These are phyloP conservation scores for Drosophila colorata DNA, from an alignment of 2,888 invertebrate species.

Conservation along the genomic window DNA sequence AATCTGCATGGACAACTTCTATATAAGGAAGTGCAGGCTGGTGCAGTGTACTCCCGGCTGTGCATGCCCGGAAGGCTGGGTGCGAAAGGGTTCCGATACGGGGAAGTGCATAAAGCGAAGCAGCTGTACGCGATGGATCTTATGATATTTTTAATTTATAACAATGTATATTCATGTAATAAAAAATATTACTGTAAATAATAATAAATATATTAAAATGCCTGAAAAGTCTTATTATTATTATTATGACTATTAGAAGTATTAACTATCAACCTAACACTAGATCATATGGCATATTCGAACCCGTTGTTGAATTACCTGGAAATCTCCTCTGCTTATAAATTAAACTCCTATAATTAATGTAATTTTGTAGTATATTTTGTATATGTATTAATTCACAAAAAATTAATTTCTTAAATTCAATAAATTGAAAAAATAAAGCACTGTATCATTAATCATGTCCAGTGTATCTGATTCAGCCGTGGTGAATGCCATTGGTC, in stretches of 20 bases:
- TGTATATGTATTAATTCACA: slow-evolving; percentile 22
- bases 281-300: too few relatives aligned
- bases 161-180: too few relatives aligned
- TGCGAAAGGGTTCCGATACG: slow-evolving; percentile 10
- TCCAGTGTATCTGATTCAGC: slow-evolving; percentile 16
- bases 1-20: slow-evolving; percentile 16
- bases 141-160: slow-evolving; percentile 8
- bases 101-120: slow-evolving; percentile 36
- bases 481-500: slow-evolving; percentile 2
- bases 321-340: too few relatives aligned
- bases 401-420: slow-evolving; percentile 16
- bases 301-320: too few relatives aligned
- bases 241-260: too few relatives aligned
- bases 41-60: slow-evolving; percentile 29
- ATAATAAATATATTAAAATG: too few relatives aligned
- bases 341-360: background rate
- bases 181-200: too few relatives aligned
- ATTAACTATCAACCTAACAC: too few relatives aligned
- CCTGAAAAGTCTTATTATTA: too few relatives aligned
- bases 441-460: background rate
- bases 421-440: slow-evolving; percentile 26
- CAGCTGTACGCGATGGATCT: slow-evolving; percentile 35
- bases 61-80: slow-evolving; percentile 22
- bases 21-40: slow-evolving; percentile 13
- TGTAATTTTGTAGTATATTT: slow-evolving; percentile 40